Percentiles rank a stretch among this genome's conserved stretches.
These are phyloP conservation scores for Ferrisia virgata DNA, from an alignment of 2,888 invertebrate species.

Conservation along the genomic window DNA sequence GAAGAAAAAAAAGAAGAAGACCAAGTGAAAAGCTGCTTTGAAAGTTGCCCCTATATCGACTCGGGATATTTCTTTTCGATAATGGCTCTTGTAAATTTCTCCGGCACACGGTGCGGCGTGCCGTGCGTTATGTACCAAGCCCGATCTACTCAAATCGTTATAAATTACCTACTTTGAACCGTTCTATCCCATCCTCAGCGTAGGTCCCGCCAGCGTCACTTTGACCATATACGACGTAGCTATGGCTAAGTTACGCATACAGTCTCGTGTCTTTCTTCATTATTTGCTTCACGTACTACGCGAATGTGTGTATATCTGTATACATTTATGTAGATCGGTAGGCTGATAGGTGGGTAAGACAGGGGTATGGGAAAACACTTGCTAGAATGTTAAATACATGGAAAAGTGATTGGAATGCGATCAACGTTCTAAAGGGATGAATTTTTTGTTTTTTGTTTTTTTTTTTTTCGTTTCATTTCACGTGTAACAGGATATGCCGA, in stretches of 20 bases:
- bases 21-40: conserved; percentile 23
- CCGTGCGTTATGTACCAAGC: neutral
- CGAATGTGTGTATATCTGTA: too few relatives aligned
- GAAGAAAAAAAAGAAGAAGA: too few relatives aligned
- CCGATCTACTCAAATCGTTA: neutral
- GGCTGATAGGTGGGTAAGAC: too few relatives aligned
- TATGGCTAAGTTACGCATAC: too few relatives aligned
- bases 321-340: too few relatives aligned
- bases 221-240: neutral
- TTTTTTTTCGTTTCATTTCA: neutral
- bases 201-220: too few relatives aligned
- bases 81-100: conserved; percentile 25
- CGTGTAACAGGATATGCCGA: neutral
- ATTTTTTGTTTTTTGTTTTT: neutral
- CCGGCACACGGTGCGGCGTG: too few relatives aligned
- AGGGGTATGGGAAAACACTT: neutral
- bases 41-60: conserved; percentile 20
- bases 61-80: conserved; percentile 22
- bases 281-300: too few relatives aligned
- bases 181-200: too few relatives aligned
- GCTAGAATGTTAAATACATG: conserved; percentile 26
- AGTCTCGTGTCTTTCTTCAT: neutral
- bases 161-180: neutral
- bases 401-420: conserved; percentile 12
- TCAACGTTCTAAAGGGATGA: neutral